Percentiles rank a stretch among this genome's conserved stretches.
Conservation (phyloP, 2,797 vertebrate genomes). For the Scarus forsteni region DNA sequence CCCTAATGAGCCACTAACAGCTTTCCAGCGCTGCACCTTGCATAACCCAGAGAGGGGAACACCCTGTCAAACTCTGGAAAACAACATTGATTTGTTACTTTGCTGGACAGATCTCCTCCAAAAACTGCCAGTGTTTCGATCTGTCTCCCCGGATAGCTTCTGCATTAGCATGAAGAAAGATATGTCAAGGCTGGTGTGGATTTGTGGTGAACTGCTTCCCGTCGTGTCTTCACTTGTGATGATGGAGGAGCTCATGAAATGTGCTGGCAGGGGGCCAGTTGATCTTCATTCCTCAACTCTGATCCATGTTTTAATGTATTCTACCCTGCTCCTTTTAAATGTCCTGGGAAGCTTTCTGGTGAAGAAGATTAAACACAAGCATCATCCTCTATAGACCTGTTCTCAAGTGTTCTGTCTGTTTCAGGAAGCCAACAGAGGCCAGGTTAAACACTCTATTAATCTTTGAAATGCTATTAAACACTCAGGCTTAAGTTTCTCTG, state of each 20-base stretch:
- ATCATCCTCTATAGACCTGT: conserved; percentile 14
- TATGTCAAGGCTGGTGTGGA: conserved; percentile 52
- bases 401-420: conserved; percentile 18
- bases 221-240: conserved; percentile 27
- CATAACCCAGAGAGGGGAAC: conserved; percentile 60
- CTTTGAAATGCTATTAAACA: conserved; percentile 19
- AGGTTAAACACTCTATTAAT: conserved; percentile 38
- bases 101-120: conserved; percentile 48
- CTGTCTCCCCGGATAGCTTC: conserved; percentile 42
- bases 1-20: conserved; percentile 41
- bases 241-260: conserved; percentile 53
- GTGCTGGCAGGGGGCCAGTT: conserved; percentile 49
- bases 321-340: conserved; percentile 27
- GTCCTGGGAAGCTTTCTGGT: conserved; percentile 30
- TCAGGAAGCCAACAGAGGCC: conserved; percentile 31
- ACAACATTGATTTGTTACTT: conserved; percentile 61
- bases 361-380: conserved; percentile 31
- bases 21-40: conserved; percentile 42
- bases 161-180: conserved; percentile 36
- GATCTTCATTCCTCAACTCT: conserved; percentile 43
- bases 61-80: conserved; percentile 53
- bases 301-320: conserved; percentile 40
- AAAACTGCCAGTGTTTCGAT: conserved; percentile 29
- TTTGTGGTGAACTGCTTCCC: conserved; percentile 36
- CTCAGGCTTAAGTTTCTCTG: not conserved